phyloP scores from a whole-genome alignment of 2,888 invertebrate genomes.

The Ennomos erosarius region DNA sequence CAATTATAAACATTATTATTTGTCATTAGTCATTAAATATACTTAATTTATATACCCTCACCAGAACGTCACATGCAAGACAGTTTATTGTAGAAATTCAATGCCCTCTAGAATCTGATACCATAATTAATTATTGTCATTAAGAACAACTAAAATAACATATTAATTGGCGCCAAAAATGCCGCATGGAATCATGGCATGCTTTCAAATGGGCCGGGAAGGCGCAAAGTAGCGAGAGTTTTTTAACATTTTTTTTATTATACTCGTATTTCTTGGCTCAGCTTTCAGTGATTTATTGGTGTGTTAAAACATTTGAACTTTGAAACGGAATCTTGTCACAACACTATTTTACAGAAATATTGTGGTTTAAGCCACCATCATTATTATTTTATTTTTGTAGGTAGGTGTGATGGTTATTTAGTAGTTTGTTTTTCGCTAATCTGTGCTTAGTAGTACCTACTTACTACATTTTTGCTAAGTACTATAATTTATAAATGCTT shows the following conservation, averaged over 20 bases:
- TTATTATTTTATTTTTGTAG: no score
- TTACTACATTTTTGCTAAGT: no score
- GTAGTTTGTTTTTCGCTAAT: no score
- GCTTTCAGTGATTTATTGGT: slow-evolving; percentile 60
- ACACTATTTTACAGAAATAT: neutral
- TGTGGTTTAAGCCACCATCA: no score
- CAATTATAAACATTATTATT: no score
- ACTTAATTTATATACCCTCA: no score
- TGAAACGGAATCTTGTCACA: slow-evolving; percentile 30
- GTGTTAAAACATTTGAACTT: slow-evolving; percentile 41
- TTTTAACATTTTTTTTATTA: slow-evolving; percentile 55
- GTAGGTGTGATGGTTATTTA: no score
- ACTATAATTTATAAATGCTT: no score
- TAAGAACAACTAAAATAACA: slow-evolving; percentile 43
- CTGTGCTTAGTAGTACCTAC: no score
- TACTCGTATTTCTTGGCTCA: slow-evolving; percentile 51
- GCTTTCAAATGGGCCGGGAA: slow-evolving; percentile 70
- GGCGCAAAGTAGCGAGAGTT: slow-evolving; percentile 64
- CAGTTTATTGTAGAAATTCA: slow-evolving; percentile 1
- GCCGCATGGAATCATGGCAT: slow-evolving; percentile 59
- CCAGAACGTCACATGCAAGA: no score
- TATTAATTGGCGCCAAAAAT: slow-evolving; percentile 71
- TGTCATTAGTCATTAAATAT: no score
- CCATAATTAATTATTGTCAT: slow-evolving; percentile 30
- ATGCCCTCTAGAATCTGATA: slow-evolving; percentile 23